phyloP scores from a whole-genome alignment of 2,113 vertebrate genomes.

The Salvelinus namaycush region DNA sequence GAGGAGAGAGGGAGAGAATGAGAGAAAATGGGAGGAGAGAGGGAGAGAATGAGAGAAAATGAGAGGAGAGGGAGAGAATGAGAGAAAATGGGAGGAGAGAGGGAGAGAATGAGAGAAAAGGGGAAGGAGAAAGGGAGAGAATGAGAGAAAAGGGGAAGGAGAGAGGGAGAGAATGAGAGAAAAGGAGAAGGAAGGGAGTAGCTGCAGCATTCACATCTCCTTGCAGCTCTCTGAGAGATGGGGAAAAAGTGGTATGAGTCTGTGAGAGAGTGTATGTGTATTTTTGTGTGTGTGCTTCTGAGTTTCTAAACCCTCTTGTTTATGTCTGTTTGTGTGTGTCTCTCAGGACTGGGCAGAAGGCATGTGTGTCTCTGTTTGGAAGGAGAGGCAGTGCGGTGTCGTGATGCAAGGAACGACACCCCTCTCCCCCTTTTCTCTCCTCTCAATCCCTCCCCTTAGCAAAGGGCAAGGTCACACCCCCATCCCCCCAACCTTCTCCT shows the following conservation, averaged over 20 bases:
- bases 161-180: slow-evolving; percentile 9
- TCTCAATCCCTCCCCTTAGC: background rate
- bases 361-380: background rate
- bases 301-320: slow-evolving; percentile 27
- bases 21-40: no score
- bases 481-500: background rate
- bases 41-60: no score
- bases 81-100: no score
- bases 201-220: slow-evolving; percentile 29
- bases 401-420: background rate
- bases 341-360: slow-evolving; percentile 24
- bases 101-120: no score
- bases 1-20: no score
- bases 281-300: background rate
- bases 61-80: no score
- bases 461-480: slow-evolving; percentile 20
- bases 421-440: background rate
- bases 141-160: slow-evolving; percentile 1
- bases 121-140: background rate
- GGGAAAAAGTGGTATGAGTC: background rate
- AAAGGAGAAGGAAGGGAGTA: background rate
- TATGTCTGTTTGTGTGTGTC: background rate
- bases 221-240: background rate
- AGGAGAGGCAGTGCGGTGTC: background rate
- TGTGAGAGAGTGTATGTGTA: slow-evolving; percentile 8